Evolutionary conservation across 2,113 vertebrate species (phyloP), one percentile per base, ranked within the genome.

Genomic region (Cathartes aura): DNA sequence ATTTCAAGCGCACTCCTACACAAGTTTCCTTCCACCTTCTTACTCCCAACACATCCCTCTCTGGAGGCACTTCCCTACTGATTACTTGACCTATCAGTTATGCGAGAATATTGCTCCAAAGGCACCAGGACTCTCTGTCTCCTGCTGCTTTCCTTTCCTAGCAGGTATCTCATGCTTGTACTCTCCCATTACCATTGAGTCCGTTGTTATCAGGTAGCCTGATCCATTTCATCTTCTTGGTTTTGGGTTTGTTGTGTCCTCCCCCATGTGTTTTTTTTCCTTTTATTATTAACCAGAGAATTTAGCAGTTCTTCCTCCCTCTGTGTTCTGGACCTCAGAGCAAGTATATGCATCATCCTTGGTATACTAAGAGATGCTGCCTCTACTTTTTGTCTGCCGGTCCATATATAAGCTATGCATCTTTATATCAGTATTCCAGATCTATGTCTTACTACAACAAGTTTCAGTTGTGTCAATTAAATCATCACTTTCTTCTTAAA

Each of bases 71-170:
- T 82, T 93, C 40, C 42, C 40, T 63, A 16, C 56, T 64, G 52
- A 87, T 85, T 83, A 66, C 24, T 58, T 90, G 74, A 64, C 66
- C 90, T 73, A 32, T 75, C 21, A 27, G 29, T 72, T 93, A 84
- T 15, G 13, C 0, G 6, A 94, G 38, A 72, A 87, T 68, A 55
- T 60, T 91, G 42, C 26, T 93, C 47, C 11, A 3, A 72, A 79
- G 48, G 43, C 30, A 84, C 5, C 23, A 93, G 32, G 18, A 84
- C 24, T 40, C 47, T 87, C 11, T 26, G 5, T 74, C 20, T 91
- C 24, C 34, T 40, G 8, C 38, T 89, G 26, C 26, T 67, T 67
- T 84, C 9, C 12, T 78, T 91, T 87, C 23, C 42, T 74, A 19
- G 55, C 7, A 74, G 24, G 2, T n/a, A 50, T 7, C 38, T 89